These are phyloP conservation scores for Melanotus villosus DNA, from an alignment of 2,888 invertebrate genomes.

Conservation along the genomic window DNA sequence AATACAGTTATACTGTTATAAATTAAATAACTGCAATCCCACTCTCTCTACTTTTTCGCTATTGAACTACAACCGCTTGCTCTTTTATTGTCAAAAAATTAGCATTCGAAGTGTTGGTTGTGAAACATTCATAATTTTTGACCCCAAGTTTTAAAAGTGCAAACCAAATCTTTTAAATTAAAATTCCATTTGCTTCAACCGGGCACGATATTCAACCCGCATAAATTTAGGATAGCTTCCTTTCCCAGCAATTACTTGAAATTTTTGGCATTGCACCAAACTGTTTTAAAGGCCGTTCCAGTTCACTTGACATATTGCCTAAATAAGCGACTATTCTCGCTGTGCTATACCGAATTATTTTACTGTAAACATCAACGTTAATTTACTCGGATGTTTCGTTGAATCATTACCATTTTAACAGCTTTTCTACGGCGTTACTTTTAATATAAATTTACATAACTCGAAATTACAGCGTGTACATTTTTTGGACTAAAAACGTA, in stretches of 20 bases:
- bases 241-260: slow-evolving; percentile 37
- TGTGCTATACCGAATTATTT: slow-evolving; percentile 7
- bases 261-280: slow-evolving; percentile 39
- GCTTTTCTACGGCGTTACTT: too few relatives aligned
- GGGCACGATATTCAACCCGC: slow-evolving; percentile 19
- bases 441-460: too few relatives aligned
- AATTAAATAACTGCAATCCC: too few relatives aligned
- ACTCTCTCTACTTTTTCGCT: too few relatives aligned
- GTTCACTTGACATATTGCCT: slow-evolving; percentile 27
- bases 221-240: slow-evolving; percentile 32
- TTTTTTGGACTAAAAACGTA: background rate
- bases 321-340: slow-evolving; percentile 14
- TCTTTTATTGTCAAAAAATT: too few relatives aligned
- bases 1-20: too few relatives aligned
- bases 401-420: background rate
- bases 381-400: background rate
- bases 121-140: too few relatives aligned
- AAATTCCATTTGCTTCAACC: slow-evolving; percentile 30
- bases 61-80: too few relatives aligned
- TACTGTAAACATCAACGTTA: background rate
- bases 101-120: too few relatives aligned
- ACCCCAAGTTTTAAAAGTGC: background rate
- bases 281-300: slow-evolving; percentile 24
- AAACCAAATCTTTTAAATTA: slow-evolving; percentile 18
- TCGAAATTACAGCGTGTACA: too few relatives aligned